A percentile compares a stretch with the other conserved stretches of the same genome.
Conservation (phyloP, 2,797 vertebrate species). For the Notamacropus eugenii region DNA sequence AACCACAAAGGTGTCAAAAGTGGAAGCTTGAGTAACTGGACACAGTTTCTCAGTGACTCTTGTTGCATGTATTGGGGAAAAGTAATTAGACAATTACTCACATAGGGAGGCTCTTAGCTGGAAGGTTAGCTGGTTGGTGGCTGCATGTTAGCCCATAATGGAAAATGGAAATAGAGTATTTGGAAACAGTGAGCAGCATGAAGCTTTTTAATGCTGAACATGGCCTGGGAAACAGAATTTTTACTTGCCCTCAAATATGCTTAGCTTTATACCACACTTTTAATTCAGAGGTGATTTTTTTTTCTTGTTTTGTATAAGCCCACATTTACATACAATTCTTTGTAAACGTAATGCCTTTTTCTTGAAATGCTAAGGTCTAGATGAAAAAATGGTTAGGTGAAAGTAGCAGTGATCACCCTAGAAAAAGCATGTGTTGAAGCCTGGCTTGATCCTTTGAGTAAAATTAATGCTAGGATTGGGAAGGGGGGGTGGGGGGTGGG, state of each 20-base stretch:
- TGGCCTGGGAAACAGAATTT: slow-evolving; percentile 84
- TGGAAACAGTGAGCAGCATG: neutral
- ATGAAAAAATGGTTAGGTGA: slow-evolving; percentile 54
- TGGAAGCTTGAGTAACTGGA: neutral
- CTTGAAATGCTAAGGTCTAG: slow-evolving; percentile 84
- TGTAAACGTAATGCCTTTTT: slow-evolving; percentile 79
- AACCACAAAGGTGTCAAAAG: neutral
- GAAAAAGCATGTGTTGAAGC: neutral
- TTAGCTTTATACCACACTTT: slow-evolving; percentile 84
- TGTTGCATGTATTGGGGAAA: neutral
- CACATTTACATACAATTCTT: slow-evolving; percentile 82
- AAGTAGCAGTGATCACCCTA: neutral
- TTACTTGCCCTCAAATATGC: slow-evolving; percentile 78
- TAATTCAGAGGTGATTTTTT: slow-evolving; percentile 45
- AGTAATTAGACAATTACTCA: neutral
- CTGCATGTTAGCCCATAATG: slow-evolving; percentile 56
- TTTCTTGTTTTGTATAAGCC: slow-evolving; percentile 59
- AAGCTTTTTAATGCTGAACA: slow-evolving; percentile 19
- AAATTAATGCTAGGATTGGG: neutral
- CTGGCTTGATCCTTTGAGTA: neutral
- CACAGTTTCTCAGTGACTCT: neutral
- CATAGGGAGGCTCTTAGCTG: neutral
- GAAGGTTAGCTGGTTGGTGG: slow-evolving; percentile 58
- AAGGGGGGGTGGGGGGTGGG: neutral
- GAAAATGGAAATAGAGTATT: neutral